Base-by-base conservation (phyloP, 2,797 vertebrate genomes). In the Menidia menidia region DNA sequence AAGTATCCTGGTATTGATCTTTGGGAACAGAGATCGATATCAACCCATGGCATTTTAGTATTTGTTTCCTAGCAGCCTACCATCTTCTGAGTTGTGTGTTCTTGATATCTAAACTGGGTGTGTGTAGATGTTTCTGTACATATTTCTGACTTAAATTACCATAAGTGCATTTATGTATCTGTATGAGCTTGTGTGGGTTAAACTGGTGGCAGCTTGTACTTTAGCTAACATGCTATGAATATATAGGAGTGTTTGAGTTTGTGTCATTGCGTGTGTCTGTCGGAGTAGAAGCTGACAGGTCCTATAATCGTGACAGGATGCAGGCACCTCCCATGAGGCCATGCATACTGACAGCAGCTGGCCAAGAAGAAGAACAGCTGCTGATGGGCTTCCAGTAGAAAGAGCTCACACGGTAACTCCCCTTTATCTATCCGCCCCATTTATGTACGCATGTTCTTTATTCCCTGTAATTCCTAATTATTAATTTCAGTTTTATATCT, bases 1-100 rank as follows among this genome's bases (percentile, higher is more conserved):
- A 90, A 92, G 88, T 74, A 86, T 86, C 83, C 78, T 35, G 52
- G 83, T 85, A 93, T 93, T 69, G 91, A 94, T 93, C 83, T 44
- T 43, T 6, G 18, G 44, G 77, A 81, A 47, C 47, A 60, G n/a
- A 43, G 51, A 92, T 94, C 92, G 64, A 94, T 94, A 85, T 3
- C 47, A 80, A 79, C 82, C 88, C 88, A 81, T 85, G 86, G 83
- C 91, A 83, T 88, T 89, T 82, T 79, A 79, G 84, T 84, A 86
- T 93, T 87, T 89, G 91, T 87, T 91, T 88, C 89, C 90, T 78
- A 80, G 86, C 85, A 60, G 82, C 81, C 76, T 68, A 61, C 77
- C 72, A 80, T 82, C 75, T 84, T 84, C 81, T 78, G 48, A 81
- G 78, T 83, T 25, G 33, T 80, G 60, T 71, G 82, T 86, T 81